These are phyloP conservation scores for Drosophila trapezifrons DNA, from an alignment of 1,140 invertebrate genomes.

Conservation along the genomic window DNA sequence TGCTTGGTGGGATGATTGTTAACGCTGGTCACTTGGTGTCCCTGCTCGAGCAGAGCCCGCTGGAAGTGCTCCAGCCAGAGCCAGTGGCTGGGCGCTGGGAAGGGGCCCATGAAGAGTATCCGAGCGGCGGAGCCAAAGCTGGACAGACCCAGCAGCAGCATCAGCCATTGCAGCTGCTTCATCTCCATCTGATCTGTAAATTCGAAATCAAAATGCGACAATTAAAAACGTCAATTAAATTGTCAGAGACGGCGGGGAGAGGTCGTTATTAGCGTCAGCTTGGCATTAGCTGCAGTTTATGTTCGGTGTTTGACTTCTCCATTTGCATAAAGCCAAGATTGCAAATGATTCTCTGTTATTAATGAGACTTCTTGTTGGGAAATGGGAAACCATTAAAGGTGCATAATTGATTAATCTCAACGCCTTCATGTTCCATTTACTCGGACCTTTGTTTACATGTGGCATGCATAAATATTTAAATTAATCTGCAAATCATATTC, in stretches of 20 bases:
- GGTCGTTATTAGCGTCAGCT: conserved; percentile 48
- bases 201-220: conserved; percentile 26
- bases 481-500: conserved; percentile 19
- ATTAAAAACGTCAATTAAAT: conserved; percentile 58
- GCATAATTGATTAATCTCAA: conserved; percentile 26
- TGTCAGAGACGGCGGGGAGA: conserved; percentile 5
- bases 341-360: conserved; percentile 11
- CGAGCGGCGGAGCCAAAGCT: conserved; percentile 41
- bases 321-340: conserved; percentile 61
- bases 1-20: conserved; percentile 84
- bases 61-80: conserved; percentile 86
- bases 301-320: conserved; percentile 26
- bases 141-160: conserved; percentile 40
- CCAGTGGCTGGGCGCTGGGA: conserved; percentile 85
- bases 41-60: conserved; percentile 85
- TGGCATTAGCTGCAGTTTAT: conserved; percentile 45
- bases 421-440: neutral
- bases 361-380: conserved; percentile 15
- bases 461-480: conserved; percentile 28
- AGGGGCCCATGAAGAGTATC: conserved; percentile 82
- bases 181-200: conserved; percentile 48
- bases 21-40: conserved; percentile 87
- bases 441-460: neutral
- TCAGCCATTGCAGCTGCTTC: conserved; percentile 49
- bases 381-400: conserved; percentile 12